A percentile compares a stretch with the other conserved stretches of the same genome.
Conservation (phyloP, 2,797 vertebrate genomes). For the Psittacula derbiana region DNA sequence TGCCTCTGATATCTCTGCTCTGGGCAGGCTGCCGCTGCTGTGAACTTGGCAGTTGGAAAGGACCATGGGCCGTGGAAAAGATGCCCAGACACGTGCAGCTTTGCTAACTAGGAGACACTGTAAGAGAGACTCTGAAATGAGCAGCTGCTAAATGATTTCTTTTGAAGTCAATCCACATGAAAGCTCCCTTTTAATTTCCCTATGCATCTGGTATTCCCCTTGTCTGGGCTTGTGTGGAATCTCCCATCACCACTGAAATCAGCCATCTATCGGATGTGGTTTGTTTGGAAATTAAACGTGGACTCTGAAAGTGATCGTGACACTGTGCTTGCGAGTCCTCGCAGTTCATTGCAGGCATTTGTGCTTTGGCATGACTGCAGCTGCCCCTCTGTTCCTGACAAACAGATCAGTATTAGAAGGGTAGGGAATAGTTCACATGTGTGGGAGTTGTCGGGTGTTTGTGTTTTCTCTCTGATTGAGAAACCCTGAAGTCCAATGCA, state of each 20-base stretch:
- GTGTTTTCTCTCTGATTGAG: not conserved
- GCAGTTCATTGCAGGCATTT: accelerated
- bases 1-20: not conserved
- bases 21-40: not conserved
- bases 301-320: not conserved
- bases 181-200: not conserved
- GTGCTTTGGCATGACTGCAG: not conserved
- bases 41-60: not conserved
- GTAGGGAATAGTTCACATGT: not conserved
- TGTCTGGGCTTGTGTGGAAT: accelerated
- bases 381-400: not conserved
- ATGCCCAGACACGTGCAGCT: not conserved
- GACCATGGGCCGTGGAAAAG: not conserved
- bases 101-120: not conserved
- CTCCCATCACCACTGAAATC: not conserved
- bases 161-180: not conserved
- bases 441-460: not conserved
- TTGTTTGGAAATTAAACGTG: not conserved
- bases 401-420: not conserved
- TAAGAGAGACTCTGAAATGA: not conserved
- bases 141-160: not conserved
- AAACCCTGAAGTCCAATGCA: not conserved
- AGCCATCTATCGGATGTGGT: accelerated
- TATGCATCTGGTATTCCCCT: accelerated
- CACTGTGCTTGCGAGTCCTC: not conserved